phyloP scores from a whole-genome alignment of 2,888 invertebrate species.

The Eucera pruinosa region DNA sequence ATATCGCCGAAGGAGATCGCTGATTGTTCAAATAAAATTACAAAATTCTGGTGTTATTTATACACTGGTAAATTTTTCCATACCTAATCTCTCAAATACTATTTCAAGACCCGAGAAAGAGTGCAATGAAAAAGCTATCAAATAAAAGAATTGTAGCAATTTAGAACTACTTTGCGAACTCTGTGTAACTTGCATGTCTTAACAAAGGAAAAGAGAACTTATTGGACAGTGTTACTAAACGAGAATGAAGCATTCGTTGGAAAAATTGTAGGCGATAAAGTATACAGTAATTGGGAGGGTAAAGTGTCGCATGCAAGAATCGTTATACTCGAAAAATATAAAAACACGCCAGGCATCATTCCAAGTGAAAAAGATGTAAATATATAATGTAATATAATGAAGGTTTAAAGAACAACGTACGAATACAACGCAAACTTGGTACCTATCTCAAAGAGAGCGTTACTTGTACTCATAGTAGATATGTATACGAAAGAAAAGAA shows the following conservation, averaged over 20 bases:
- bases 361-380: conserved; percentile 65
- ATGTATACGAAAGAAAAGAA: conserved; percentile 43
- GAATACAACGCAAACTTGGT: conserved; percentile 69
- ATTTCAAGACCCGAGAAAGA: too few species aligned
- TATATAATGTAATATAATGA: conserved; percentile 56
- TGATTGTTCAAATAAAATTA: too few species aligned
- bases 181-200: too few species aligned
- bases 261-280: conserved; percentile 13
- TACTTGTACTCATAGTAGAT: conserved; percentile 49
- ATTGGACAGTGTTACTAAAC: neutral
- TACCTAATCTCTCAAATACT: too few species aligned
- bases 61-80: too few species aligned
- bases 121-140: too few species aligned
- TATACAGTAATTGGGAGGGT: conserved; percentile 17
- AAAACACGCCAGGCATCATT: conserved; percentile 67
- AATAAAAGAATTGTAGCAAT: too few species aligned
- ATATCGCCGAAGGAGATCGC: too few species aligned
- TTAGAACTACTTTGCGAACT: too few species aligned
- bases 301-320: conserved; percentile 53
- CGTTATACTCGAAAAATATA: conserved; percentile 48
- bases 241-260: neutral
- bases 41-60: too few species aligned
- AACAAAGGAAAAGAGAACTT: conserved; percentile 4
- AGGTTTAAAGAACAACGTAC: conserved; percentile 60
- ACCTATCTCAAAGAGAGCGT: conserved; percentile 43